phyloP scores from a whole-genome alignment of 2,888 invertebrate species.

The Deilephila elpenor region DNA sequence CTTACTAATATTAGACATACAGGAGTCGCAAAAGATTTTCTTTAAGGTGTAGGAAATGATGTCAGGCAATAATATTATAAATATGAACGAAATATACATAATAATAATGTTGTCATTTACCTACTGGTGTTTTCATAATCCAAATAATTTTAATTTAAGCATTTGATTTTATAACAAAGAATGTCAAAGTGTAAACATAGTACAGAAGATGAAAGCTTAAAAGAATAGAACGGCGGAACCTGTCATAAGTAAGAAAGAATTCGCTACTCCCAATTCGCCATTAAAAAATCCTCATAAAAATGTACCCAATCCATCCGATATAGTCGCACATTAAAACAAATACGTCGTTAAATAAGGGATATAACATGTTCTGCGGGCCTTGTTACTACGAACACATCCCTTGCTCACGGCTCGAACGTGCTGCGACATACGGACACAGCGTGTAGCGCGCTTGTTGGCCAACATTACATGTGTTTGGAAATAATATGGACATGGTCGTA shows the following conservation, averaged over 20 bases:
- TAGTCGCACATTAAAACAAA: conserved; percentile 60
- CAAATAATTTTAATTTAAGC: no score
- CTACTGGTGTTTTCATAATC: no score
- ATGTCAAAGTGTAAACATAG: no score
- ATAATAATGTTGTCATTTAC: no score
- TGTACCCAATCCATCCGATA: conserved; percentile 31
- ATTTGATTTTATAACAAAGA: no score
- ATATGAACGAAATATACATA: no score
- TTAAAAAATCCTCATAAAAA: not conserved
- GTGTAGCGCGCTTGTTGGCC: conserved; percentile 30
- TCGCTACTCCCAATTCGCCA: not conserved
- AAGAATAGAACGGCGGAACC: no score
- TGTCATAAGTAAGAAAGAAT: no score
- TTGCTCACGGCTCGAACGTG: conserved; percentile 44
- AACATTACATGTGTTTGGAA: conserved; percentile 3
- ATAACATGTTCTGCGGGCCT: conserved; percentile 51
- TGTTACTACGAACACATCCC: conserved; percentile 56
- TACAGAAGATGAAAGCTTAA: no score
- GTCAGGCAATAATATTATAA: no score
- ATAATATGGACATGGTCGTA: not conserved
- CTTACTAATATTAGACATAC: not conserved
- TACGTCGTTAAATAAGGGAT: conserved; percentile 60
- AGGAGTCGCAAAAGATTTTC: no score
- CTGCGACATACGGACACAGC: conserved; percentile 42
- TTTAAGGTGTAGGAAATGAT: no score